Evolutionary conservation across 2,797 vertebrate species (phyloP).

Genomic region (Gambusia yucatana): DNA sequence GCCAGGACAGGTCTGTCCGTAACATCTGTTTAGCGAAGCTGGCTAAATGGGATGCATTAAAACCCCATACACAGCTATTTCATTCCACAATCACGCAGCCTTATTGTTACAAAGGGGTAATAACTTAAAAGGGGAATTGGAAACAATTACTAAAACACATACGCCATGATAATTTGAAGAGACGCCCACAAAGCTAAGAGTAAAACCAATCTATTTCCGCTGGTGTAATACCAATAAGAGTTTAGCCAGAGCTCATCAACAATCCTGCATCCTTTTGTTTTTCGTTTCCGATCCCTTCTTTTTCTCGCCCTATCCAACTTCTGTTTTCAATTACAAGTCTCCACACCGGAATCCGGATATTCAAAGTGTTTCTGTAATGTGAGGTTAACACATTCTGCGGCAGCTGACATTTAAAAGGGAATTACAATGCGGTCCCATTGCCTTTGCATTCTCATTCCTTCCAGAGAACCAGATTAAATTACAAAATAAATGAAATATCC

Average conservation of each 20-base stretch:
- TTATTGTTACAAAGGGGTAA: constrained; percentile 76
- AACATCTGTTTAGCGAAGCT: constrained; percentile 78
- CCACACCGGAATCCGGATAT: constrained; percentile 70
- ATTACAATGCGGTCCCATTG: constrained; percentile 84
- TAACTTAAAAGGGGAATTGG: constrained; percentile 74
- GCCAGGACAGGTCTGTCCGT: constrained; percentile 76
- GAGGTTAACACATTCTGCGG: constrained; percentile 75
- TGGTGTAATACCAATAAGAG: constrained; percentile 46
- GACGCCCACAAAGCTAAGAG: constrained; percentile 45
- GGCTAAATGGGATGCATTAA: constrained; percentile 81
- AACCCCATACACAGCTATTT: constrained; percentile 78
- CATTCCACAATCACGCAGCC: constrained; percentile 71
- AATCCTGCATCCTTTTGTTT: constrained; percentile 37
- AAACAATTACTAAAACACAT: constrained; percentile 80
- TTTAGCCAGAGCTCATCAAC: constrained; percentile 60
- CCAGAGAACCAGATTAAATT: constrained; percentile 89
- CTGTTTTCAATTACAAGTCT: constrained; percentile 72
- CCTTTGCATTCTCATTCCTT: constrained; percentile 77
- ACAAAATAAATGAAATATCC: constrained; percentile 96
- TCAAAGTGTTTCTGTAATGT: constrained; percentile 72
- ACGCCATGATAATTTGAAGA: constrained; percentile 59
- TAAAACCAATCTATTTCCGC: constrained; percentile 67
- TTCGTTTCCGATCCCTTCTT: constrained; percentile 24
- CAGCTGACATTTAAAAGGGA: constrained; percentile 89
- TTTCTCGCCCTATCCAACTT: constrained; percentile 41